Evolutionary conservation across 2,797 vertebrate genomes (phyloP), one percentile per base, ranked within the genome.

Genomic region (Notamacropus eugenii): DNA sequence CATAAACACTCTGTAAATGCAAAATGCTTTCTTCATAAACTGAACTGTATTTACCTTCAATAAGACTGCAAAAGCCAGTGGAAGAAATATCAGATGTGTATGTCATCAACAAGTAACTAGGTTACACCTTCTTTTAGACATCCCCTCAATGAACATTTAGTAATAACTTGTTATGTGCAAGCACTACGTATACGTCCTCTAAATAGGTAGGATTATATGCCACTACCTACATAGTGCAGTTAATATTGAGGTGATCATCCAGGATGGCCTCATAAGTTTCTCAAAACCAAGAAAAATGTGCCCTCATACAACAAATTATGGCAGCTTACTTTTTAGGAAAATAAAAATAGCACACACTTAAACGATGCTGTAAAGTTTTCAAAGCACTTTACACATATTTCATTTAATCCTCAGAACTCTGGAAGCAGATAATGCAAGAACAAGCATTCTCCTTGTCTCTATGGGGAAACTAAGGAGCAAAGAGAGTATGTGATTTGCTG

Each of bases 91-190:
- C 27, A 54, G 92, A 94, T 27, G 54, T 92, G 6, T 10, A 93
- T 40, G 91, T 54, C 13, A 93, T 92, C n/a, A 91, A 46, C 40
- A 74, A 4, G 93, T 54, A n/a, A 0, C 16, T 9, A 90, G 27
- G 9, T 2, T 55, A 91, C 1, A 19, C 31, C 31, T 58, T 46
- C 40, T 58, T 40, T 94, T 94, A 92, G 46, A 92, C 34, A 95
- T 96, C 54, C 4, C 56, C 34, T 82, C 19, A 10, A 90, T 0
- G 62, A 58, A 94, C 93, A 95, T 96, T 91, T 58, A 67, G 54
- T n/a, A 57, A 27, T 19, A 95, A 52, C n/a, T 40, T 40, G 19
- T 22, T 40, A 74, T 74, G 74, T 82, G 22, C 40, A 82, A 82
- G 8, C 2, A 40, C 67, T 82, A 82, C n/a, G 46, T 9, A 82